These are phyloP conservation scores for Hydractinia symbiolongicarpus DNA, from an alignment of 30 jellyfish, hydroid and myxozoan genomes.

Conservation along the genomic window DNA sequence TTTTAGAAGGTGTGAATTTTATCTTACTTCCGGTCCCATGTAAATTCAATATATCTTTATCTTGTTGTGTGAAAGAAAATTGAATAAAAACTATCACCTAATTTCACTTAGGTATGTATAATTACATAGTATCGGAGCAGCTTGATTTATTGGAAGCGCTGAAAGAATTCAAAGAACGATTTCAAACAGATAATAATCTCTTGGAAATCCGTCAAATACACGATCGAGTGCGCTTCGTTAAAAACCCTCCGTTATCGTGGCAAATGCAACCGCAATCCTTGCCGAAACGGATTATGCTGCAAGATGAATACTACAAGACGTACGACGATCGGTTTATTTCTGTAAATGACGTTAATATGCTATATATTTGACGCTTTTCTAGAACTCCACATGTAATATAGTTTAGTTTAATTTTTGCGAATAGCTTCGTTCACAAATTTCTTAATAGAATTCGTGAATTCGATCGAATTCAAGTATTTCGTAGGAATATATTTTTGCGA, in stretches of 20 bases:
- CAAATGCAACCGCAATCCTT: background rate
- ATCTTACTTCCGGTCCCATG: too few relatives aligned
- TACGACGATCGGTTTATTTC: constrained; percentile 4
- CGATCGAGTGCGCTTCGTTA: background rate
- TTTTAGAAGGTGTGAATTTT: too few relatives aligned
- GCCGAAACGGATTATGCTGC: background rate
- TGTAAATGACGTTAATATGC: constrained; percentile 1
- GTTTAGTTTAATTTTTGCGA: too few relatives aligned
- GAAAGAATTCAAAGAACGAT: background rate
- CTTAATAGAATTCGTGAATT: too few relatives aligned
- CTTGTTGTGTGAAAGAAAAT: background rate
- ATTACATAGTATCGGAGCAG: background rate
- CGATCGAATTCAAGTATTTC: too few relatives aligned
- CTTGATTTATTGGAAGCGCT: background rate
- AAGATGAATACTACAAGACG: background rate
- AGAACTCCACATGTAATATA: background rate
- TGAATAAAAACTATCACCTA: background rate
- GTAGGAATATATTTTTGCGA: too few relatives aligned
- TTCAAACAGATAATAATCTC: background rate
- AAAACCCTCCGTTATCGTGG: background rate
- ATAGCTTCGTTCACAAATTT: too few relatives aligned
- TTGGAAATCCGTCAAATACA: background rate
- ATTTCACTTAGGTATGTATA: background rate
- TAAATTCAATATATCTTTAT: too few relatives aligned
- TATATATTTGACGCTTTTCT: background rate